Percentiles rank a stretch among this genome's conserved stretches.
phyloP scores from a whole-genome alignment of 2,113 vertebrate species.

The Misgurnus mizolepis region DNA sequence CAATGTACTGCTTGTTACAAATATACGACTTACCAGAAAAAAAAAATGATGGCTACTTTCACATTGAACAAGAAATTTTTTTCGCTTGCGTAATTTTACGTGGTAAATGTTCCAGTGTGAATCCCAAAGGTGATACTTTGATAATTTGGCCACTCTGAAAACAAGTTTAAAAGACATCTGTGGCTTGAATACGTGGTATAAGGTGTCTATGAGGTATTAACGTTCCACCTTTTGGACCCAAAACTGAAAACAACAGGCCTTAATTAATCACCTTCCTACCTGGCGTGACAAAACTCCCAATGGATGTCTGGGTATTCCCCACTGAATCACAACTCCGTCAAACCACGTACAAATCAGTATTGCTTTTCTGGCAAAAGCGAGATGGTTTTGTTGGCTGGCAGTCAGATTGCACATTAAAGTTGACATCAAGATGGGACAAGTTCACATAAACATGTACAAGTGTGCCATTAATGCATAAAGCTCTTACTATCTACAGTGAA shows the following conservation, averaged over 20 bases:
- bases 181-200: neutral
- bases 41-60: too few species aligned
- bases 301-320: conserved; percentile 12
- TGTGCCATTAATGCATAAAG: conserved; percentile 16
- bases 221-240: conserved; percentile 1
- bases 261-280: conserved; percentile 23
- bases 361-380: neutral
- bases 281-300: conserved; percentile 30
- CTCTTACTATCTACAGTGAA: neutral
- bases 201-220: neutral
- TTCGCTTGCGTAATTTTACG: neutral
- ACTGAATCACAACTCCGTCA: neutral
- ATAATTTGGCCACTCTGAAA: neutral
- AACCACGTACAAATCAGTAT: conserved; percentile 1
- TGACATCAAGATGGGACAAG: conserved; percentile 29
- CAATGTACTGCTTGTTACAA: too few species aligned
- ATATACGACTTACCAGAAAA: too few species aligned
- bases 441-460: conserved; percentile 32
- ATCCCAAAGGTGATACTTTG: conserved; percentile 6
- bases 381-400: neutral
- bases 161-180: neutral
- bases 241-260: conserved; percentile 29
- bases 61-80: neutral
- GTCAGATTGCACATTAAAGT: conserved; percentile 3
- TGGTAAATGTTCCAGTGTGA: neutral